A percentile compares a stretch with the other conserved stretches of the same genome.
These are phyloP conservation scores for Otus sunia DNA, from an alignment of 2,113 vertebrate species.

Conservation along the genomic window DNA sequence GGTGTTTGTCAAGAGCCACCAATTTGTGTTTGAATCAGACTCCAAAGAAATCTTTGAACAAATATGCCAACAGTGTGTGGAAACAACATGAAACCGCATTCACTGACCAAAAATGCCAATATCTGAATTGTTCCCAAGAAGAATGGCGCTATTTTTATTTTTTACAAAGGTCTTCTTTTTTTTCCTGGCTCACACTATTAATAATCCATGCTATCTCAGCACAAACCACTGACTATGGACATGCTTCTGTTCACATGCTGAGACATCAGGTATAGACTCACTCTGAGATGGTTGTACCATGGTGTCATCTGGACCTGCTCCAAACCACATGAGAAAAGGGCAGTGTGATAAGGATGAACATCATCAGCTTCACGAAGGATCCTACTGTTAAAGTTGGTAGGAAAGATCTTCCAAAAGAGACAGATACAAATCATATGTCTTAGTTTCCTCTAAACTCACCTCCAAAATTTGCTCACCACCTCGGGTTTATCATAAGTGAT, in stretches of 20 bases:
- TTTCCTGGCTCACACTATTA: neutral
- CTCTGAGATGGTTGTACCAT: neutral
- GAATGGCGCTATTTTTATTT: neutral
- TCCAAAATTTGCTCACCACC: neutral
- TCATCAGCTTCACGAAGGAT: neutral
- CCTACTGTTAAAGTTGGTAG: neutral
- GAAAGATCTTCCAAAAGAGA: neutral
- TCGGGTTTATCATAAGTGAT: neutral
- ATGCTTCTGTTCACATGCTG: neutral
- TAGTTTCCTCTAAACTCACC: neutral
- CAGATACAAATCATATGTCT: neutral
- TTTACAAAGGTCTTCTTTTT: neutral
- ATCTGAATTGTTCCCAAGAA: neutral
- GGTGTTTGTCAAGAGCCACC: neutral
- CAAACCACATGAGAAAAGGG: neutral
- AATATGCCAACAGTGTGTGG: neutral
- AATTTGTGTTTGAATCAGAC: neutral
- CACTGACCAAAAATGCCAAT: neutral
- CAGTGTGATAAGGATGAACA: neutral
- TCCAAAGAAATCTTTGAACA: neutral
- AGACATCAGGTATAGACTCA: neutral
- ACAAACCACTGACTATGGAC: neutral
- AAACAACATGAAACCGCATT: neutral
- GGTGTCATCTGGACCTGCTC: neutral
- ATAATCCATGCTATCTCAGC: neutral